Conservation (phyloP, 2,888 invertebrate genomes). For the Griposia aprilina region DNA sequence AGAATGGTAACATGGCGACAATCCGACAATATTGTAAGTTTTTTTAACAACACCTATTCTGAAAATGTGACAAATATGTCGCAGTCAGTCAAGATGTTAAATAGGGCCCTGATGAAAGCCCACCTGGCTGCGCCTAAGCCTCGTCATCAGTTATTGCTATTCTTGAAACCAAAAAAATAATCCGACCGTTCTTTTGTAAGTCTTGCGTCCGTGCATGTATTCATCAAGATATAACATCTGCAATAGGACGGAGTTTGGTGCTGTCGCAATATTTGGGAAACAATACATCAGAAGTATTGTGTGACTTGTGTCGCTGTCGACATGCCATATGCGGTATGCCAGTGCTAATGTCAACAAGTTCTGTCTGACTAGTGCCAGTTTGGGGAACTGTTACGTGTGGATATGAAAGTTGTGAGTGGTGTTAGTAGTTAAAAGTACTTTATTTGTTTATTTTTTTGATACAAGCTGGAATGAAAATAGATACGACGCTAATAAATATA, state of each 20-base stretch:
- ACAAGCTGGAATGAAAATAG: not conserved
- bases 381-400: constrained; percentile 2
- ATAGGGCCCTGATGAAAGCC: not conserved
- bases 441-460: not conserved
- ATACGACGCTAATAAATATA: not conserved
- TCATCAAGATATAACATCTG: constrained; percentile 54
- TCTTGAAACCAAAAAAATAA: constrained; percentile 26
- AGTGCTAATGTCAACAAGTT: constrained; percentile 36
- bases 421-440: not conserved
- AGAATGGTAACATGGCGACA: not conserved
- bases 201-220: constrained; percentile 26
- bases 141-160: constrained; percentile 18
- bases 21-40: not conserved
- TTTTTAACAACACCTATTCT: too few relatives aligned
- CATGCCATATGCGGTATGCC: too few relatives aligned
- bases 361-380: constrained; percentile 36
- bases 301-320: constrained; percentile 19
- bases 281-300: constrained; percentile 44
- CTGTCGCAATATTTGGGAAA: constrained; percentile 46
- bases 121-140: not conserved
- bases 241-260: constrained; percentile 30
- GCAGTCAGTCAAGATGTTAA: not conserved
- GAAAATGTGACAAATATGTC: not conserved
- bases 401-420: constrained; percentile 15
- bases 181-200: constrained; percentile 23